Evolutionary conservation across 2,888 invertebrate species (phyloP), one percentile per base, ranked within the genome.

Genomic region (Phyllotreta striolata): DNA sequence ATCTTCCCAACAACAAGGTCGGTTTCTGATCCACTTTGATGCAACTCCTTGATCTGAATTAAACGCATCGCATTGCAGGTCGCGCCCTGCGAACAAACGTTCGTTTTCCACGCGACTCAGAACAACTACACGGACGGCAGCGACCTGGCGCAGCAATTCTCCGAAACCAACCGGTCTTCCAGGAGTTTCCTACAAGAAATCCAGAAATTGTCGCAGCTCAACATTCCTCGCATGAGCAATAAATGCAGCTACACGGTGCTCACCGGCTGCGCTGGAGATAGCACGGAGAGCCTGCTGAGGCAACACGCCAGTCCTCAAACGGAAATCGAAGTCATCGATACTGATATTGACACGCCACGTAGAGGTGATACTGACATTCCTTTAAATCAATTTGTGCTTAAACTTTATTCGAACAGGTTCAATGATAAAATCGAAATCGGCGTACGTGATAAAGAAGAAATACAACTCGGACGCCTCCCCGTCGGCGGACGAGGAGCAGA

Each of bases 231-330:
- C 60, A 82, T 88, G 54, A 88, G 88, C 66, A 84, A 83, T 70
- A 88, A 90, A 74, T 90, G 91, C 79, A 89, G 87, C 71, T 91
- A 91, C 80, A 88, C 87, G 64, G 89, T 88, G 57, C 83, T 91
- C 40, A 87, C 85, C 71, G 78, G 78, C 46, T 75, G 74, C 6
- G 86, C 87, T 54, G 87, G 88, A 39, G 89, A 91, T 78, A 87
- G 89, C 74, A 88, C 89, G 46, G 89, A 90, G 75, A 89, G 89
- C 77, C 82, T 87, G 7, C 75, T 84, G 62, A 79, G 82, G 63
- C 78, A 80, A 63, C 78, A 78, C 60, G 75, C 78, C 7, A 77
- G 76, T 58, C 66, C 80, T 76, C 69, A 72, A 10, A 55, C 47
- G n/a, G 72, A 68, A 12, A 49, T 52, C 6, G 72, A 73, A 55